Conservation (phyloP, 2,888 invertebrate species). For the Uropetala carovei region DNA sequence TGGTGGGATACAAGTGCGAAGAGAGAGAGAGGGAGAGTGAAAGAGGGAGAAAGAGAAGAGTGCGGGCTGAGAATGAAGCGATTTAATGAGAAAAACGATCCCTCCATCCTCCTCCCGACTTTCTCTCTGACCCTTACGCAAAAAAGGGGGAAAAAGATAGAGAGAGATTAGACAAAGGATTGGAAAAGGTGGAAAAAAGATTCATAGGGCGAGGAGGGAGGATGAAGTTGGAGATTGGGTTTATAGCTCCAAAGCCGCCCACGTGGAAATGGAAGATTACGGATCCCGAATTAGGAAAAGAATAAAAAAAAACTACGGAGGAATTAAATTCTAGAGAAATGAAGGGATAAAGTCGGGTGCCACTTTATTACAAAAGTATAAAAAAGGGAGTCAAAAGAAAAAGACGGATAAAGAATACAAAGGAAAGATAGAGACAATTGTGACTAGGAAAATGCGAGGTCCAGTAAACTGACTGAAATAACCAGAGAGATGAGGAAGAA, state of each 20-base stretch:
- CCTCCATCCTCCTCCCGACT: not conserved
- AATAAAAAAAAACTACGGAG: not conserved
- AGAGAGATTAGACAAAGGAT: not conserved
- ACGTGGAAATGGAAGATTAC: slow-evolving; percentile 51
- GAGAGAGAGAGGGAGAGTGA: not conserved
- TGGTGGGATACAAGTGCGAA: not conserved
- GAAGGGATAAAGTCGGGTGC: not conserved
- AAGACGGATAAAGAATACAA: not conserved
- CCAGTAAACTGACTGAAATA: too few relatives aligned
- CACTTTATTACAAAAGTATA: not conserved
- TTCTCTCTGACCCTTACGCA: not conserved
- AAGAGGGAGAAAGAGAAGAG: not conserved
- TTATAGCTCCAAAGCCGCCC: slow-evolving; percentile 36
- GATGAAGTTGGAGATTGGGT: slow-evolving; percentile 30
- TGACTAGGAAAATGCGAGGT: not conserved
- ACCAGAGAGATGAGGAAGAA: too few relatives aligned
- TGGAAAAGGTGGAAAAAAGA: slow-evolving; percentile 1
- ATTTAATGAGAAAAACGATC: not conserved
- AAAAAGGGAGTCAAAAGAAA: not conserved
- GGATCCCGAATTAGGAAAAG: not conserved
- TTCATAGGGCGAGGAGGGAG: not conserved
- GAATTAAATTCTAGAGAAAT: not conserved
- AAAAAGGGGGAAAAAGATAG: not conserved
- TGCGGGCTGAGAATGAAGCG: not conserved
- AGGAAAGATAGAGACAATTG: not conserved